Percentiles rank a stretch among this genome's conserved stretches.
Conservation (phyloP, 2,797 vertebrate genomes). For the Benthosema pterotum region DNA sequence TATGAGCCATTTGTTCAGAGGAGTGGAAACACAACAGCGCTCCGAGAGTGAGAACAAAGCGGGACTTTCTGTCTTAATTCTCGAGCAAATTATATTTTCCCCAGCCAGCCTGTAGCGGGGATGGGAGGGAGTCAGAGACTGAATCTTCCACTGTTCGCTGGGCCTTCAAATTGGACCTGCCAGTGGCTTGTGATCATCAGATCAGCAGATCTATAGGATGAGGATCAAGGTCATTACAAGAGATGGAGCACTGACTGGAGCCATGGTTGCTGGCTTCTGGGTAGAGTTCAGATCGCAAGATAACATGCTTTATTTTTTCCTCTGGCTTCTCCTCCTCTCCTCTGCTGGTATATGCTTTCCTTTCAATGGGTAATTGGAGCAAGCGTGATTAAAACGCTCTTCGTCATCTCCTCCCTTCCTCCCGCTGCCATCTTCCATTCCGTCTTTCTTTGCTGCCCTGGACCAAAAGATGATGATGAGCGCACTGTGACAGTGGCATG, state of each 20-base stretch:
- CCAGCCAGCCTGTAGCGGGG: not conserved
- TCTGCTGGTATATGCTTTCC: not conserved
- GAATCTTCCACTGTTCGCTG: conserved; percentile 36
- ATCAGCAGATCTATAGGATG: conserved; percentile 59
- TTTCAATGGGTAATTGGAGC: too few relatives aligned
- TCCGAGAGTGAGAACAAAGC: conserved; percentile 20
- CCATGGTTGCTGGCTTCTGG: conserved; percentile 8
- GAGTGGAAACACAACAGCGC: conserved; percentile 19
- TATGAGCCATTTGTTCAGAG: conserved; percentile 31
- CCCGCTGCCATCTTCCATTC: conserved; percentile 5
- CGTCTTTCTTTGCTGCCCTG: not conserved
- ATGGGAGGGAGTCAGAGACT: conserved; percentile 3
- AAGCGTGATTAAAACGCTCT: too few relatives aligned
- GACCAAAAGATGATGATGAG: not conserved
- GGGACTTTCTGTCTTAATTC: conserved; percentile 40
- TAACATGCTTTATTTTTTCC: conserved; percentile 12
- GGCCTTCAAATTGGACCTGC: conserved; percentile 40
- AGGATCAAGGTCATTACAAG: conserved; percentile 61
- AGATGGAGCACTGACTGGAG: conserved; percentile 39
- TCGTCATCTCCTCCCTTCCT: conserved; percentile 10
- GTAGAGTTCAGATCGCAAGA: conserved; percentile 42
- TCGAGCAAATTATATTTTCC: conserved; percentile 21
- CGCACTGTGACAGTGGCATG: conserved; percentile 21
- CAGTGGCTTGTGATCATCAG: conserved; percentile 40
- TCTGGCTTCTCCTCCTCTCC: conserved; percentile 10